Evolutionary conservation across 1,140 invertebrate species (phyloP).

Genomic region (Caenorhabditis tropicalis): DNA sequence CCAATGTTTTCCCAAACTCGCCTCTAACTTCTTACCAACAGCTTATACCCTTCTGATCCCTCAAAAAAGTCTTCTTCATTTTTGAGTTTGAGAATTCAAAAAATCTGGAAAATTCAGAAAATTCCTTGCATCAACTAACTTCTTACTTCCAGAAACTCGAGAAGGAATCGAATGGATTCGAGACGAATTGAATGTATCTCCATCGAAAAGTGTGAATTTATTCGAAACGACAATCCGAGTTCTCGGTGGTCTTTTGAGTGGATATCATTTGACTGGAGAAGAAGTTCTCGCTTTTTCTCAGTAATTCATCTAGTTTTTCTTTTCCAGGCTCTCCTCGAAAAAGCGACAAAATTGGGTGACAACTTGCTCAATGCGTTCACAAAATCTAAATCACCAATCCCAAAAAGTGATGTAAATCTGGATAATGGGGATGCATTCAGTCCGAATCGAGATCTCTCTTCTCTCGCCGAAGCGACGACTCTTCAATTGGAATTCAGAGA

Average conservation of each 20-base stretch:
- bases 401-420: slow-evolving; percentile 90
- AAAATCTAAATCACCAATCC: slow-evolving; percentile 82
- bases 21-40: too few species aligned
- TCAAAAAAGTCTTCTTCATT: too few species aligned
- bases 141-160: slow-evolving; percentile 81
- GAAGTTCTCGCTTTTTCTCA: slow-evolving; percentile 53
- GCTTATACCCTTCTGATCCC: too few species aligned
- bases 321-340: slow-evolving; percentile 79
- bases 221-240: slow-evolving; percentile 94
- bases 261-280: slow-evolving; percentile 84
- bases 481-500: slow-evolving; percentile 91
- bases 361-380: slow-evolving; percentile 83
- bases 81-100: too few species aligned
- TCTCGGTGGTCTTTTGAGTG: slow-evolving; percentile 84
- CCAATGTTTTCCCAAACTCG: too few species aligned
- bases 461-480: slow-evolving; percentile 88
- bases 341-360: slow-evolving; percentile 86
- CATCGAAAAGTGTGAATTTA: slow-evolving; percentile 86
- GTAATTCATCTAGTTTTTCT: not conserved
- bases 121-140: too few species aligned
- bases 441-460: slow-evolving; percentile 79
- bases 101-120: too few species aligned
- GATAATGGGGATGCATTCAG: slow-evolving; percentile 75
- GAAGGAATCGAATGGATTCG: slow-evolving; percentile 86
- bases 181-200: slow-evolving; percentile 76